Evolutionary conservation across 1,140 invertebrate species (phyloP), one percentile per base, ranked within the genome.

Genomic region (Pogonognathellus flavescens): DNA sequence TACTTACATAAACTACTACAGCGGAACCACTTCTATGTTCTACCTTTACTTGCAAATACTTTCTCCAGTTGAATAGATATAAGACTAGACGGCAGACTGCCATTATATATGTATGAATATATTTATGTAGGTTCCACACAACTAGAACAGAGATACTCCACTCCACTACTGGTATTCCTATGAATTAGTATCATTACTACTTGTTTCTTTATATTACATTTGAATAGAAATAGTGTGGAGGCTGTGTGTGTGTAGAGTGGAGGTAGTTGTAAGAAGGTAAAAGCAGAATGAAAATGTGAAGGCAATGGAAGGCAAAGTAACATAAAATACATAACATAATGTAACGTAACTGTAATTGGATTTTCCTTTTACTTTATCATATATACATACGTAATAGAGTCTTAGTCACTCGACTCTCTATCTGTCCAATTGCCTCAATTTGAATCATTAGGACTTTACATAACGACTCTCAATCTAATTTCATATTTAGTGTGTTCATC

Each of bases 351-450:
- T 76, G 70, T 76, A 76, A 76, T 76, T 76, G 70, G 70, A 76
- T 76, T 76, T 76, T 76, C 70, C 70, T 76, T 76, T 76, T 76
- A 76, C 70, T 76, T 76, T 76, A 76, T 76, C 70, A 76, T 76
- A 76, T 76, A 76, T 76, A 76, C 70, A 76, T 76, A 76, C 22
- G 41, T 76, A 76, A 76, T 76, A 50, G 70, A 76, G 25, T 31
- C 70, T 76, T 76, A 76, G 11, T 76, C 70, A 76, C 41, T 76
- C 70, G 25, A 76, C 22, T 76, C 70, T 76, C 70, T 76, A 76
- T 76, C 70, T 76, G 70, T 76, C 70, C 70, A 76, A 76, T 76
- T 76, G 70, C 70, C 70, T 76, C 70, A 76, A 76, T 76, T 76
- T 76, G 70, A 76, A 76, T 76, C 70, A 76, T 76, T 76, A 76